Evolutionary conservation across 2,113 vertebrate genomes (phyloP).

Genomic region (Ophthalmolycus amberensis): DNA sequence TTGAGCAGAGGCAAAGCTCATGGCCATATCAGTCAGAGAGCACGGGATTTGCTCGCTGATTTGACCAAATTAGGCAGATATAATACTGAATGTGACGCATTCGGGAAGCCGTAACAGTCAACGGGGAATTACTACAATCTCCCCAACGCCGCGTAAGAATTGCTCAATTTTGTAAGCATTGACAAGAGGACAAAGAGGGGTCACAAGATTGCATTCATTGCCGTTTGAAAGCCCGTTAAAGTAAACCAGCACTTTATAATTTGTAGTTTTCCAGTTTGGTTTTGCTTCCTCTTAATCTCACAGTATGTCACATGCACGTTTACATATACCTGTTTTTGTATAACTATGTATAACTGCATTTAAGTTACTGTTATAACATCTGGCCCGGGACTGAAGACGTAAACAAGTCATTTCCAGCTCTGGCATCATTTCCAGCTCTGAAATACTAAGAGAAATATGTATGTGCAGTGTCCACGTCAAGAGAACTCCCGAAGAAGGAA

Average conservation of each 20-base stretch:
- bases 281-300: background rate
- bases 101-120: conserved; percentile 27
- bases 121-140: conserved; percentile 49
- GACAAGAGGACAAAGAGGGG: conserved; percentile 6
- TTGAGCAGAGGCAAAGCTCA: conserved; percentile 41
- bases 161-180: conserved; percentile 7
- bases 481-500: conserved; percentile 3
- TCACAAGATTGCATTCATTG: background rate
- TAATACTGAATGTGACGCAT: conserved; percentile 40
- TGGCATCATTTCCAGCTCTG: conserved; percentile 10
- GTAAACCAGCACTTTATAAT: background rate
- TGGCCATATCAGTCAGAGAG: conserved; percentile 28
- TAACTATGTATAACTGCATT: background rate
- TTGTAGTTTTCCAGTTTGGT: background rate
- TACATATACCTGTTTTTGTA: background rate
- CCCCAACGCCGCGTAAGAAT: background rate
- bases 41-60: conserved; percentile 46
- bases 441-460: conserved; percentile 4
- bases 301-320: background rate
- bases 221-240: background rate
- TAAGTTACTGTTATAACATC: background rate
- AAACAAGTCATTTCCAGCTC: conserved; percentile 15
- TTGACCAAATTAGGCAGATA: conserved; percentile 66
- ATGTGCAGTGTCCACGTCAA: background rate
- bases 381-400: background rate